These are phyloP conservation scores for Periparus ater DNA, from an alignment of 2,797 vertebrate genomes.

Conservation along the genomic window DNA sequence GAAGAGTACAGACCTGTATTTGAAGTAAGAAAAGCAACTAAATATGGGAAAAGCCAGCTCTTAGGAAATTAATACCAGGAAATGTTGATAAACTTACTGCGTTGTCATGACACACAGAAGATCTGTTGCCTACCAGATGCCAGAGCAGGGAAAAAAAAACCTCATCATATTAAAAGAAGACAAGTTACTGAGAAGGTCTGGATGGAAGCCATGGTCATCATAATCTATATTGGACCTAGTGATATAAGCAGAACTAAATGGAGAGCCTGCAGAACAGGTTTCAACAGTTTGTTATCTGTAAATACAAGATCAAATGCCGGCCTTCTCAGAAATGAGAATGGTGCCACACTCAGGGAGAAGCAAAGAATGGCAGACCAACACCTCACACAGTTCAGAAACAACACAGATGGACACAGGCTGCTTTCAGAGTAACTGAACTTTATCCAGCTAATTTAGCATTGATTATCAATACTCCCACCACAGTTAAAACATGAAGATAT, in stretches of 20 bases:
- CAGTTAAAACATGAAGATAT: neutral
- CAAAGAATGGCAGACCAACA: conserved; percentile 15
- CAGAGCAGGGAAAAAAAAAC: neutral
- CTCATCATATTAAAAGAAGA: neutral
- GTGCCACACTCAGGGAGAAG: conserved; percentile 47
- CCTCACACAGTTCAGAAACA: neutral
- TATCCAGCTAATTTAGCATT: neutral
- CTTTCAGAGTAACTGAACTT: neutral
- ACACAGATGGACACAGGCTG: neutral
- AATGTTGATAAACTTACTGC: neutral
- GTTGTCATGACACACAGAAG: conserved; percentile 1
- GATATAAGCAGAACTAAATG: conserved; percentile 45
- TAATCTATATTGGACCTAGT: conserved; percentile 30
- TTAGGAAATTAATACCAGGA: neutral
- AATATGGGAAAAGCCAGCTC: neutral
- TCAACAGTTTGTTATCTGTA: neutral
- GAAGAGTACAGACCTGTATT: neutral
- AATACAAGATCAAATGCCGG: neutral
- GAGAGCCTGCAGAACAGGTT: conserved; percentile 8
- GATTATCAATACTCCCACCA: neutral
- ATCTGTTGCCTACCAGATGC: conserved; percentile 48
- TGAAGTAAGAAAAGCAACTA: neutral
- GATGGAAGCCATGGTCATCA: conserved; percentile 44
- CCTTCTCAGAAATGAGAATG: neutral
- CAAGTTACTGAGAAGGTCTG: conserved; percentile 51